Percentiles rank a stretch among this genome's conserved stretches.
Conservation (phyloP, 1,140 invertebrate species). For the Habropoda laboriosa region DNA sequence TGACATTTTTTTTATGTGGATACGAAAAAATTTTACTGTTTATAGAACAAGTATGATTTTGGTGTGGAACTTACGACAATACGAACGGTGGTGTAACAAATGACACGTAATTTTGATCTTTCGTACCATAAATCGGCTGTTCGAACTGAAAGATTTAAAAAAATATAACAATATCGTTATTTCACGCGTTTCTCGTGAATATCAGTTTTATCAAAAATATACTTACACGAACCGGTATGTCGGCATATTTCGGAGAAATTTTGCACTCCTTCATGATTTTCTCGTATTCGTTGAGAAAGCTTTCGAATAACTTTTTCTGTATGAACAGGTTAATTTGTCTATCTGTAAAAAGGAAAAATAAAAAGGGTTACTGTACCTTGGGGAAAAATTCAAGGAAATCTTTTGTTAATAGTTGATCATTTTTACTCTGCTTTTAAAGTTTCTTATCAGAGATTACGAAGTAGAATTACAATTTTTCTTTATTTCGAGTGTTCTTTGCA, state of each 20-base stretch:
- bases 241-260: slow-evolving; percentile 81
- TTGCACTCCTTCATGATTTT: slow-evolving; percentile 84
- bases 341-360: slow-evolving; percentile 81
- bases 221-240: slow-evolving; percentile 82
- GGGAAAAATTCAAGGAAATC: too few relatives aligned
- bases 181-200: background rate
- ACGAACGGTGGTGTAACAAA: slow-evolving; percentile 92
- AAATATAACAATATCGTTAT: background rate
- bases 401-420: too few relatives aligned
- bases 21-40: background rate
- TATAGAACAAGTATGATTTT: background rate
- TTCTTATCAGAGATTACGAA: too few relatives aligned
- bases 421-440: too few relatives aligned
- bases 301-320: slow-evolving; percentile 84
- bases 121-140: slow-evolving; percentile 87
- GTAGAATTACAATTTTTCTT: too few relatives aligned
- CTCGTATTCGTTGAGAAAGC: slow-evolving; percentile 84
- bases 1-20: background rate
- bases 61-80: slow-evolving; percentile 83
- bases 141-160: slow-evolving; percentile 82
- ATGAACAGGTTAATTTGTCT: slow-evolving; percentile 87
- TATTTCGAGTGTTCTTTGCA: too few relatives aligned
- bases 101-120: slow-evolving; percentile 85
- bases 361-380: background rate
- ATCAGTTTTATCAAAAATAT: slow-evolving; percentile 10